Evolutionary conservation across 2,113 vertebrate genomes (phyloP).

Genomic region (Otocyon megalotis): DNA sequence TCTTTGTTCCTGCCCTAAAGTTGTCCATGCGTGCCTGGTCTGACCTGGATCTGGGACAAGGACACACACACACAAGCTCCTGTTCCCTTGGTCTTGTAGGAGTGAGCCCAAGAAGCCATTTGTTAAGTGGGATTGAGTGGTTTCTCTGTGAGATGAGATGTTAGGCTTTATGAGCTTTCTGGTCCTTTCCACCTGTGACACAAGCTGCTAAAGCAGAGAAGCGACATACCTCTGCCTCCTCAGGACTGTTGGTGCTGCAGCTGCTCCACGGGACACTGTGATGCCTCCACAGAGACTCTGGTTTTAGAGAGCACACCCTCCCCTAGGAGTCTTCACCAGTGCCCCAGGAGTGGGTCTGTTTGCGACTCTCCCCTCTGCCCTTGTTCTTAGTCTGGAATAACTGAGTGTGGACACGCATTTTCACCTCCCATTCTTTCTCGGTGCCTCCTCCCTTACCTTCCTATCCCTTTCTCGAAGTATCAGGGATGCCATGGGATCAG

Average conservation of each 20-base stretch:
- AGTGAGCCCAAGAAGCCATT: neutral
- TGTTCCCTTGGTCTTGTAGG: neutral
- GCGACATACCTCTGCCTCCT: neutral
- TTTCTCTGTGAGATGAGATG: neutral
- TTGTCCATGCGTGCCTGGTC: fast-evolving
- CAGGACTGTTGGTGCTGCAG: neutral
- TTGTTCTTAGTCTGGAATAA: neutral
- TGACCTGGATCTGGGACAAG: neutral
- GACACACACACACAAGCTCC: neutral
- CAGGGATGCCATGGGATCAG: neutral
- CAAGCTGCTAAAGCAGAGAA: neutral
- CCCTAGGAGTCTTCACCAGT: neutral
- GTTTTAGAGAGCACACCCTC: neutral
- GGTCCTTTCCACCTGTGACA: neutral
- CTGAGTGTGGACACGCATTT: fast-evolving
- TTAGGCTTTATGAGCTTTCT: neutral
- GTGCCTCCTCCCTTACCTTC: neutral
- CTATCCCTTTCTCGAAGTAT: neutral
- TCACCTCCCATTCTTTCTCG: neutral
- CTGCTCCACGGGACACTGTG: neutral
- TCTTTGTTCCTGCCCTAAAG: neutral
- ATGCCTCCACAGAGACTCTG: neutral
- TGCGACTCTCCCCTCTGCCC: neutral
- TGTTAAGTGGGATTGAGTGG: neutral
- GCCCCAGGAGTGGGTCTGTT: neutral